A percentile compares a stretch with the other conserved stretches of the same genome.
phyloP scores from a whole-genome alignment of 2,113 vertebrate species.

The Conger conger region DNA sequence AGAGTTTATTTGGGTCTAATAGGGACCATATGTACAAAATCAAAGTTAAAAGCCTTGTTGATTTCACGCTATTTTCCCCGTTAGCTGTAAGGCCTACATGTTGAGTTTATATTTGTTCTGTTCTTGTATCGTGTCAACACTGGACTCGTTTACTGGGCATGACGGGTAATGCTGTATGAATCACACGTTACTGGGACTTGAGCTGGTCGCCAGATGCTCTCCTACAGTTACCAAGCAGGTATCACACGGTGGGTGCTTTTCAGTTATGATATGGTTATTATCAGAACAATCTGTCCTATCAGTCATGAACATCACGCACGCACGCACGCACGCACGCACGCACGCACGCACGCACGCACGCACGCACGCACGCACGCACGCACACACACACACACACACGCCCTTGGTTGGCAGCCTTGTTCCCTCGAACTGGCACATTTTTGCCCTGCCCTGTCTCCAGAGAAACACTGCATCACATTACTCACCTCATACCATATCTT shows the following conservation, averaged over 20 bases:
- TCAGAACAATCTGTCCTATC: not conserved
- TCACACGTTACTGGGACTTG: too few species aligned
- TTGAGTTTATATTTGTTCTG: too few species aligned
- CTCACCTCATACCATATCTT: not conserved
- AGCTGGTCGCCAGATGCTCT: too few species aligned
- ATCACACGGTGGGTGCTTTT: not conserved
- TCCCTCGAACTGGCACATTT: not conserved
- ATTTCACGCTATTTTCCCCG: too few species aligned
- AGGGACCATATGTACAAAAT: too few species aligned
- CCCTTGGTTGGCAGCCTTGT: not conserved
- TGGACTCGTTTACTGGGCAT: too few species aligned
- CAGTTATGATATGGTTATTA: not conserved
- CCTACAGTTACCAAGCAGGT: not conserved
- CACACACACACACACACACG: not conserved
- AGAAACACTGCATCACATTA: not conserved
- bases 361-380: not conserved
- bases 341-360: not conserved
- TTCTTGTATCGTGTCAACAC: too few species aligned
- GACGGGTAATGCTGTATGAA: too few species aligned
- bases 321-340: not conserved
- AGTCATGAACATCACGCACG: not conserved
- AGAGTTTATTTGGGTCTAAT: too few species aligned
- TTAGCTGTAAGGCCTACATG: too few species aligned
- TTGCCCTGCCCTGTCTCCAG: not conserved
- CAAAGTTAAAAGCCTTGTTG: too few species aligned